Evolutionary conservation across 2,113 vertebrate genomes (phyloP), one percentile per base, ranked within the genome.

Genomic region (Porphyrio hochstetteri): DNA sequence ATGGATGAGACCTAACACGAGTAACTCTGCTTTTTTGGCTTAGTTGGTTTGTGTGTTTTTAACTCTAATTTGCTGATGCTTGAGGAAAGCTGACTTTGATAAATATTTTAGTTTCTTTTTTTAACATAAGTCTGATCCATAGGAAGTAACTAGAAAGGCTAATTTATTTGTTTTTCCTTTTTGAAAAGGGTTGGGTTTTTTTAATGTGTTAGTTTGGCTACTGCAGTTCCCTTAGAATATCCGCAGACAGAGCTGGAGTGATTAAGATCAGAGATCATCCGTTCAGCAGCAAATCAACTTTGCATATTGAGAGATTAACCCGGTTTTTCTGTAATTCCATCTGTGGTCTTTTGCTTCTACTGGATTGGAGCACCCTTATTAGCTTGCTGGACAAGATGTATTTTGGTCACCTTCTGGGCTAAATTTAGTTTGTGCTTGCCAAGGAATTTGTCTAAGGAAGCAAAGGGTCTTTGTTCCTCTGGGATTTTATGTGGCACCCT

Each of bases 301-400:
- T 91, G 93, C 88, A 88, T 93, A 78, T 88, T 87, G 95, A 92
- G 94, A 96, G 93, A 95, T 96, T 96, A 96, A 75, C 92, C 86
- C 2, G 4, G 2, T 92, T 42, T 82, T 92, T 33, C 71, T 91
- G 36, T 96, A 83, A 96, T 93, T 96, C 88, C 81, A 74, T 82
- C 79, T 82, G 38, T 69, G 93, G 88, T 94, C 56, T 93, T 81
- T 84, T 82, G 55, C 69, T 42, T 92, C 46, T 59, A 53, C 53
- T 78, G 44, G 33, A 28, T 53, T 91, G 76, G 68, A 84, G 70
- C 40, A 42, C 55, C 53, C 46, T 89, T 85, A 82, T 88, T 95
- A 91, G 36, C 55, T 84, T 86, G 31, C 61, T 91, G 74, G 35
- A 68, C 33, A 17, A 23, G 53, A 36, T 3, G 1, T 20, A 24